Evolutionary conservation across 2,797 vertebrate genomes (phyloP), one percentile per base, ranked within the genome.

Genomic region (Cyclura pinguis): DNA sequence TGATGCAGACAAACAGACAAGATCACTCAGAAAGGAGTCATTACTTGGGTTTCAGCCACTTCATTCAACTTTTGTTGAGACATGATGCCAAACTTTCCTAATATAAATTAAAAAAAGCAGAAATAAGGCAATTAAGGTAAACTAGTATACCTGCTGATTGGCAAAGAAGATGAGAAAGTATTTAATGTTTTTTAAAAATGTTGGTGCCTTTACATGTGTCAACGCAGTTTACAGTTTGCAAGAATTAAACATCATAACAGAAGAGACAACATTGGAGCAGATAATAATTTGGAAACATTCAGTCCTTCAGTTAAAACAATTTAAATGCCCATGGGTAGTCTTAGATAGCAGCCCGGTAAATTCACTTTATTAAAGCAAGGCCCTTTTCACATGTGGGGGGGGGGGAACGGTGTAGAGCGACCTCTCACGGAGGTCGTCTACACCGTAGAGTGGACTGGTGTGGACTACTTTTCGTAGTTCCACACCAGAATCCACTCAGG

Each of bases 141-240:
- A 62, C 22, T 62, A 50, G 27, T 12, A 62, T 62, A 78, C 35
- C 55, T 32, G 55, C 35, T 52, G 22, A 73, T 32, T 62, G 55
- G 74, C 85, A 87, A 78, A 64, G 57, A 47, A 32, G 57, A 76
- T 76, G 38, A 74, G 35, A 32, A 7, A 16, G 16, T 32, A 77
- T 78, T 42, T 62, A 62, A 20, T 42, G 14, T 77, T 80, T 62
- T 57, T 55, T n/a, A 57, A 59, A 47, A 32, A 12, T 55, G 1
- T 22, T 62, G 20, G 55, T 13, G 12, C 1, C 14, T 57, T 74
- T 74, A 14, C 50, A 24, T 47, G 35, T 87, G 35, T 50, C 55
- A 77, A 57, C 78, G 35, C 24, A 86, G 29, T 27, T 35, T 55
- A 73, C 50, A 73, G 29, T 86, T 74, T 86, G 69, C 84, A 86